Conservation (phyloP, 2,113 vertebrate species). For the Muntiacus muntjak region DNA sequence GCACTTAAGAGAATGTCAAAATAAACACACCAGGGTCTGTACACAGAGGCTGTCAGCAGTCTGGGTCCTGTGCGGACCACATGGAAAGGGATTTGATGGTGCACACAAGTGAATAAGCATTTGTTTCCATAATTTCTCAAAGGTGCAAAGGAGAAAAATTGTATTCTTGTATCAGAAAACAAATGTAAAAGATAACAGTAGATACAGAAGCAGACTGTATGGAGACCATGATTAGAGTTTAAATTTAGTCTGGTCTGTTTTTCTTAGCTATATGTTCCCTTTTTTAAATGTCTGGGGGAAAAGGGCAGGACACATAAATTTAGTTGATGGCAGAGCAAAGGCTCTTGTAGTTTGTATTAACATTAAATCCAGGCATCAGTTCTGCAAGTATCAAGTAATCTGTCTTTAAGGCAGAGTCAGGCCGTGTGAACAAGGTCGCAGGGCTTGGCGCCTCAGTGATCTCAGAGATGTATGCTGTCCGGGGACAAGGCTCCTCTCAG, state of each 20-base stretch:
- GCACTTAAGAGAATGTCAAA: conserved; percentile 27
- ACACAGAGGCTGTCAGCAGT: not conserved
- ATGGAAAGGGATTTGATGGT: not conserved
- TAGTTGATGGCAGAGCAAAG: not conserved
- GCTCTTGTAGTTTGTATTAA: not conserved
- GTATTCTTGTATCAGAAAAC: not conserved
- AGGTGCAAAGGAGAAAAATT: not conserved
- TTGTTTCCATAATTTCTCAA: not conserved
- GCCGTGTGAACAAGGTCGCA: not conserved
- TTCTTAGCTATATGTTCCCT: not conserved
- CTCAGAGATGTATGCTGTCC: not conserved
- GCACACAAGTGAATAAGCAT: not conserved
- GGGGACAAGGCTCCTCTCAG: not conserved
- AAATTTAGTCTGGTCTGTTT: not conserved
- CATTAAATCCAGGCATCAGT: not conserved
- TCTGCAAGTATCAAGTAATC: not conserved
- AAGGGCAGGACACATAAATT: not conserved
- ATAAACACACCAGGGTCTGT: not conserved
- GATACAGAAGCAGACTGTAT: not conserved
- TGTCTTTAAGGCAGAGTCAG: not conserved
- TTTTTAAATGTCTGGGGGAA: not conserved
- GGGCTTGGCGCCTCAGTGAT: not conserved
- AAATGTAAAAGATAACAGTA: not conserved
- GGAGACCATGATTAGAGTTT: not conserved
- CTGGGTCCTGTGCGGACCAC: not conserved